phyloP scores from a whole-genome alignment of 2,888 invertebrate genomes.

The Apodemia zela region DNA sequence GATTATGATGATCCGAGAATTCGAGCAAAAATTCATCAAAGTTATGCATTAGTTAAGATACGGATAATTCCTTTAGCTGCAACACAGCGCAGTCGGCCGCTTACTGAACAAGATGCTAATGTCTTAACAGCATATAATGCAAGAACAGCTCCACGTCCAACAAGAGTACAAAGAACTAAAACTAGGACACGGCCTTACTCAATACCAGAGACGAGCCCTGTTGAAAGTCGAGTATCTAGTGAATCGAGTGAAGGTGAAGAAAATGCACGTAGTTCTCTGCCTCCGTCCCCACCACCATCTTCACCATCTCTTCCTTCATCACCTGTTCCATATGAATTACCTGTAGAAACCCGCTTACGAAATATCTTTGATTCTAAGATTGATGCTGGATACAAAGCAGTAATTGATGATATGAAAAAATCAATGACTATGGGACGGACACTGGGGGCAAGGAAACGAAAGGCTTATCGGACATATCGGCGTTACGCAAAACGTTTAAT shows the following conservation, averaged over 20 bases:
- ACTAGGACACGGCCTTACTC: conserved; percentile 63
- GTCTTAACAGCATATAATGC: conserved; percentile 76
- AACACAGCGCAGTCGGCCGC: conserved; percentile 64
- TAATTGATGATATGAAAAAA: conserved; percentile 78
- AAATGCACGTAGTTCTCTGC: conserved; percentile 58
- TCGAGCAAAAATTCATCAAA: conserved; percentile 72
- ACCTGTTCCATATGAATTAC: conserved; percentile 66
- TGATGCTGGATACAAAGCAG: conserved; percentile 77
- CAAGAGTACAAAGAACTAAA: conserved; percentile 57
- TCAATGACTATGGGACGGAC: conserved; percentile 75
- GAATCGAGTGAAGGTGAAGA: conserved; percentile 74
- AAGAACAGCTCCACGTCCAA: conserved; percentile 68
- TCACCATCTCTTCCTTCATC: conserved; percentile 70
- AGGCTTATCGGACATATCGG: conserved; percentile 71
- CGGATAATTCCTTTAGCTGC: conserved; percentile 73
- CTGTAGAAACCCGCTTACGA: conserved; percentile 65
- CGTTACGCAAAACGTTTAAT: conserved; percentile 73
- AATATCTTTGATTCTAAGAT: conserved; percentile 76
- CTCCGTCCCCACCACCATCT: conserved; percentile 68
- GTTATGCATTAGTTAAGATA: conserved; percentile 72
- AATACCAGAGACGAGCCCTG: conserved; percentile 50
- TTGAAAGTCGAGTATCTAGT: conserved; percentile 62
- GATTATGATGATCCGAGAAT: conserved; percentile 75
- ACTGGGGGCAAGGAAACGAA: conserved; percentile 66
- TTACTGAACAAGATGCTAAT: conserved; percentile 76